These are phyloP conservation scores for Cephalopholis sonnerati DNA, from an alignment of 2,113 vertebrate species.

Conservation along the genomic window DNA sequence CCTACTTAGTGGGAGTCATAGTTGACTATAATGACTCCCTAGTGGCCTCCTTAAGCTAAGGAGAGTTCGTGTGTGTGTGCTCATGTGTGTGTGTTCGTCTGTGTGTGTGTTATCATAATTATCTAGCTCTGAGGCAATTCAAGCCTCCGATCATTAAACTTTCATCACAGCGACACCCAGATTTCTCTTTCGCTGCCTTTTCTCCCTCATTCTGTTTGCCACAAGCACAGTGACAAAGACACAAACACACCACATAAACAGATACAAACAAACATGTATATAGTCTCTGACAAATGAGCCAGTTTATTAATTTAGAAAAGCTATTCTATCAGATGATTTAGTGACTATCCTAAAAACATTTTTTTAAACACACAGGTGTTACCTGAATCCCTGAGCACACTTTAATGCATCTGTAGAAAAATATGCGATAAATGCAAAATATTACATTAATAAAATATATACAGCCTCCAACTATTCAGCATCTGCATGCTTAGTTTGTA, in stretches of 20 bases:
- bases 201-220: neutral
- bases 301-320: neutral
- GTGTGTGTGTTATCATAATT: conserved; percentile 34
- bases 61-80: neutral
- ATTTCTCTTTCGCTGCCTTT: conserved; percentile 19
- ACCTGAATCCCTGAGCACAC: neutral
- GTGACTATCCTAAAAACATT: neutral
- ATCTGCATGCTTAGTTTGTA: neutral
- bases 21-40: conserved; percentile 51
- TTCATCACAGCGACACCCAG: conserved; percentile 34
- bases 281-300: neutral
- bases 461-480: neutral
- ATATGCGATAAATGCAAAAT: neutral
- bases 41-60: conserved; percentile 34
- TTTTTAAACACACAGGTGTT: neutral
- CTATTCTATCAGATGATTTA: neutral
- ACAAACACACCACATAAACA: neutral
- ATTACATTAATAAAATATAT: neutral
- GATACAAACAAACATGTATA: neutral
- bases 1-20: conserved; percentile 62
- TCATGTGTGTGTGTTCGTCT: neutral
- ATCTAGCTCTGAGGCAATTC: conserved; percentile 32
- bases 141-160: conserved; percentile 39
- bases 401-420: neutral
- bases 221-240: conserved; percentile 14